Conservation (phyloP, 2,888 invertebrate genomes). For the Gibbula magus region DNA sequence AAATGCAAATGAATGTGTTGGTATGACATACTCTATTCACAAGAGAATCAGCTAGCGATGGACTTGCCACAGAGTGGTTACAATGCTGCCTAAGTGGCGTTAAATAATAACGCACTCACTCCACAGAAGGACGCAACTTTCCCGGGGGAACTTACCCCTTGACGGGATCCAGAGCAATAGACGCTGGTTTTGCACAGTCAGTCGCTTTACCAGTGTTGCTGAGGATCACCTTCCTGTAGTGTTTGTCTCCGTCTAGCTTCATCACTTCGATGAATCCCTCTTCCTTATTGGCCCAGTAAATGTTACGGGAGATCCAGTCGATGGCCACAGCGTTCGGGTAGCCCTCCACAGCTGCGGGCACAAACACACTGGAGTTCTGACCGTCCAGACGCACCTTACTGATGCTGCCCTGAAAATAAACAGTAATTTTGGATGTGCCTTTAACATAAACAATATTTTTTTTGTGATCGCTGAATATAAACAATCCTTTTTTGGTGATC, state of each 20-base stretch:
- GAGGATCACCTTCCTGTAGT: constrained; percentile 89
- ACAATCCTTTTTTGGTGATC: no score
- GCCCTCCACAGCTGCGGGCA: constrained; percentile 82
- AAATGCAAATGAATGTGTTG: no score
- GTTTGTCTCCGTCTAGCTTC: constrained; percentile 84
- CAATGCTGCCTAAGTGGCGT: no score
- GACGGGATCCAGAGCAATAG: constrained; percentile 92
- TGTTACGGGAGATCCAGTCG: constrained; percentile 96
- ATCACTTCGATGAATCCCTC: constrained; percentile 86
- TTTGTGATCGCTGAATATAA: neutral
- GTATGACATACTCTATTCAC: no score
- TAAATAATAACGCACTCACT: no score
- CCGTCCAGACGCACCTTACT: constrained; percentile 76
- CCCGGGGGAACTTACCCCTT: constrained; percentile 82
- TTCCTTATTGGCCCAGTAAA: constrained; percentile 90
- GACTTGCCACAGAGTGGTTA: no score
- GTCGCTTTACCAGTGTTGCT: constrained; percentile 90
- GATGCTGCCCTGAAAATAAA: constrained; percentile 38
- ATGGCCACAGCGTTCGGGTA: constrained; percentile 93
- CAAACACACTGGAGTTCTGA: constrained; percentile 88
- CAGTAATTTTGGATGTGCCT: neutral
- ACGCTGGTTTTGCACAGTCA: constrained; percentile 90
- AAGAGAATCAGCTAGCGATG: no score
- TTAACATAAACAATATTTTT: neutral
- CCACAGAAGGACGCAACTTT: no score